Base-by-base conservation (phyloP, 2,113 vertebrate genomes). In the Indicator maculatus region DNA sequence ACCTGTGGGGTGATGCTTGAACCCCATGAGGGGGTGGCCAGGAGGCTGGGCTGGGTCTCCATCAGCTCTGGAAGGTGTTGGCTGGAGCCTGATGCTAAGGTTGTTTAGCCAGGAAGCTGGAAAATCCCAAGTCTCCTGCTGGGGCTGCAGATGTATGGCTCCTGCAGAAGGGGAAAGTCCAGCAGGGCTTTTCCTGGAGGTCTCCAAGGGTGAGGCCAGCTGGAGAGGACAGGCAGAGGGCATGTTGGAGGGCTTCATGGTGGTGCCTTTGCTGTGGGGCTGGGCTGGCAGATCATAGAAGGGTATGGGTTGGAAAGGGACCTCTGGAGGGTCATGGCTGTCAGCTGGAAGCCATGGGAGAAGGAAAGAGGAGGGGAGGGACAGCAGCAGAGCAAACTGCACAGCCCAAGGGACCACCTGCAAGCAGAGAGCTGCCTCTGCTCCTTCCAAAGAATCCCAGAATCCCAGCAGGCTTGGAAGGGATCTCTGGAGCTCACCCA, bases 21-120 rank as follows among this genome's bases (percentile, higher is more conserved):
- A 33, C 21, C 5, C 58, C 1, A 0, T 16, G 12, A 5, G n/a
- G 13, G 27, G 21, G 6, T 2, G 1, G 9, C 41, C 47, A 52
- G 79, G 31, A 59, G 10, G 12, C 15, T 41, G 19, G 31, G 10
- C 58, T 93, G 47, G 4, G 59, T 89, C 65, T 81, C 26, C 31
- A 47, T 64, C 44, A 10, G 0, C 11, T 81, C 39, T 65, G 63
- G 50, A 61, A 65, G 84, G 28, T 2, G 7, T 4, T 58, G 56
- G 36, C 80, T 86, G 53, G 61, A 76, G 36, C 41, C n/a, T n/a
- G n/a, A n/a, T 39, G 12, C 58, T 39, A 11, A 56, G 31, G 36
- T 89, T 86, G 30, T 86, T 71, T 3, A 9, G 60, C n/a, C n/a
- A n/a, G n/a, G n/a, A n/a, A n/a, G n/a, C n/a, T n/a, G n/a, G n/a